A percentile compares a stretch with the other conserved stretches of the same genome.
Evolutionary conservation across 2,888 invertebrate species (phyloP).

Genomic region (Pteria penguin): DNA sequence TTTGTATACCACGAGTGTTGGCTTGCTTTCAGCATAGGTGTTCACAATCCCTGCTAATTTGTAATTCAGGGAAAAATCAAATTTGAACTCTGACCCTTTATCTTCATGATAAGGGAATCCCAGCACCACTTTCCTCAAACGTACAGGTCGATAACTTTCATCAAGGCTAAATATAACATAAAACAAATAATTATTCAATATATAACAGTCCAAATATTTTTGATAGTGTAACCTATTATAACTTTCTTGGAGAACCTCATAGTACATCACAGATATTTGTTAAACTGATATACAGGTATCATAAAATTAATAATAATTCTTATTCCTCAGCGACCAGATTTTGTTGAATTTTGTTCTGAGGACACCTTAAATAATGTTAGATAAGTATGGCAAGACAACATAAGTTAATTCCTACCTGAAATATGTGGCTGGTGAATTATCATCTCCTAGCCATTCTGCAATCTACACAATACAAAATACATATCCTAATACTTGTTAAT

Average conservation of each 20-base stretch:
- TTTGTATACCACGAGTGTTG: constrained; percentile 82
- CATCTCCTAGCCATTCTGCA: constrained; percentile 86
- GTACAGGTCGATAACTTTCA: constrained; percentile 88
- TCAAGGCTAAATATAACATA: constrained; percentile 83
- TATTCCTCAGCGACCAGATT: too few species aligned
- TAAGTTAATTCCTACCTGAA: constrained; percentile 74
- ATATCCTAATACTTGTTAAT: too few species aligned
- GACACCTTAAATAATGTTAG: too few species aligned
- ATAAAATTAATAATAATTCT: too few species aligned
- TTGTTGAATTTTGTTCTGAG: too few species aligned
- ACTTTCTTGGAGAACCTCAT: too few species aligned
- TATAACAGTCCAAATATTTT: too few species aligned
- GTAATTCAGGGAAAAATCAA: constrained; percentile 89
- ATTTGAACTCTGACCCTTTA: constrained; percentile 85
- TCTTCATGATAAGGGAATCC: constrained; percentile 84
- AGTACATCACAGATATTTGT: too few species aligned
- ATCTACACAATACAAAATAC: constrained; percentile 76
- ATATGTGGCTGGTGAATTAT: constrained; percentile 70
- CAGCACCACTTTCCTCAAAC: constrained; percentile 86
- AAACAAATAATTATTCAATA: too few species aligned
- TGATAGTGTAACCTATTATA: too few species aligned
- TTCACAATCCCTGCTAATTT: constrained; percentile 86
- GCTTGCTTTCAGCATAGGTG: constrained; percentile 87
- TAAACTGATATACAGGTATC: too few species aligned
- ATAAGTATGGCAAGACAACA: too few species aligned